Evolutionary conservation across 2,888 invertebrate species (phyloP).

Genomic region (Mythimna impura): DNA sequence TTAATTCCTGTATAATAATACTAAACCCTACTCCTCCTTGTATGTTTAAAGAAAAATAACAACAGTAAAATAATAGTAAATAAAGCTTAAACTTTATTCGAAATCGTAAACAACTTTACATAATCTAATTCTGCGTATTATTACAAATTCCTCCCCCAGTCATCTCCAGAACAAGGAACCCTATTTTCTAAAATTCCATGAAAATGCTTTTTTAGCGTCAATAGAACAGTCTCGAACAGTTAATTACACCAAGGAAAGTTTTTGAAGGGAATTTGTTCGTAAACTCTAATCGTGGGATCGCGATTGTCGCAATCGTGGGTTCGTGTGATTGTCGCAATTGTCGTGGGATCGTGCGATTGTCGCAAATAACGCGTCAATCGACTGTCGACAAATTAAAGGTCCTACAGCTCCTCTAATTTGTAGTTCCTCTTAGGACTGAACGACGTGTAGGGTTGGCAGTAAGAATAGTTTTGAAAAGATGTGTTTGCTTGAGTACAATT

Average conservation of each 20-base stretch:
- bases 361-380: slow-evolving; percentile 56
- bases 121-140: slow-evolving; percentile 37
- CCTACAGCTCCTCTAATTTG: slow-evolving; percentile 60
- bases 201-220: slow-evolving; percentile 39
- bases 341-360: slow-evolving; percentile 52
- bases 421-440: slow-evolving; percentile 48
- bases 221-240: slow-evolving; percentile 34
- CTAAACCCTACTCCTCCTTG: too few species aligned
- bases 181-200: slow-evolving; percentile 30
- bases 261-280: slow-evolving; percentile 47
- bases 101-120: slow-evolving; percentile 34
- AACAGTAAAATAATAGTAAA: slow-evolving; percentile 7
- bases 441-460: slow-evolving; percentile 43
- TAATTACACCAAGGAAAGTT: slow-evolving; percentile 58
- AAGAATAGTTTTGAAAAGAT: background rate
- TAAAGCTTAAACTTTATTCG: slow-evolving; percentile 14
- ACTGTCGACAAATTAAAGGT: slow-evolving; percentile 61
- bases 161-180: slow-evolving; percentile 17
- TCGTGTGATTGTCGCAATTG: slow-evolving; percentile 43
- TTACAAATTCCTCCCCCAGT: slow-evolving; percentile 24
- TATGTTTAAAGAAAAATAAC: background rate
- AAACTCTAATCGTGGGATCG: slow-evolving; percentile 37
- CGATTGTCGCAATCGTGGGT: slow-evolving; percentile 42
- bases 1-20: background rate
- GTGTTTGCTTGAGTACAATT: background rate